Conservation (phyloP, 2,888 invertebrate genomes). For the Campoplex capitator region DNA sequence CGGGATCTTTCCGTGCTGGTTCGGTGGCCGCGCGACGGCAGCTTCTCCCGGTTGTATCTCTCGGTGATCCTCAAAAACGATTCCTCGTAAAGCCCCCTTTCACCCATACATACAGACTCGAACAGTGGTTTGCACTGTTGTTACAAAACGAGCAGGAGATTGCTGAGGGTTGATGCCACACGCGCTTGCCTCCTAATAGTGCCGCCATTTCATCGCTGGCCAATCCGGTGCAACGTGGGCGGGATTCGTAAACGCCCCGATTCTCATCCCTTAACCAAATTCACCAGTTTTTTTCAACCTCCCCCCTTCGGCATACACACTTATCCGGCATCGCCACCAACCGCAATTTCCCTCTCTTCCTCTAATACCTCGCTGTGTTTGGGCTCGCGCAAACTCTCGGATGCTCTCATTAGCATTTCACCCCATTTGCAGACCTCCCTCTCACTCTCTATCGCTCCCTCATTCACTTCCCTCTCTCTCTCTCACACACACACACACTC, state of each 20-base stretch:
- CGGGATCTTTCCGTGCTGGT: slow-evolving; percentile 57
- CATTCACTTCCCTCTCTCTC: neutral
- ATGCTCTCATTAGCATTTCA: slow-evolving; percentile 80
- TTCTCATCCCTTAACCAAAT: slow-evolving; percentile 60
- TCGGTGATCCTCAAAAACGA: slow-evolving; percentile 35
- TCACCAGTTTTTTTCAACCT: slow-evolving; percentile 24
- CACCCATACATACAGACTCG: slow-evolving; percentile 20
- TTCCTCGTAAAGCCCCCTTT: slow-evolving; percentile 5
- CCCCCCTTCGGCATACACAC: slow-evolving; percentile 46
- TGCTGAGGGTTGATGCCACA: slow-evolving; percentile 57
- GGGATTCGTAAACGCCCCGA: slow-evolving; percentile 66
- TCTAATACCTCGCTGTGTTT: neutral
- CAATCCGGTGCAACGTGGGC: slow-evolving; percentile 74
- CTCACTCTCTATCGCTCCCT: neutral
- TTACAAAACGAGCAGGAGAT: slow-evolving; percentile 8
- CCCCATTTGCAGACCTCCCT: slow-evolving; percentile 71
- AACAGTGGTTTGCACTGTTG: slow-evolving; percentile 37
- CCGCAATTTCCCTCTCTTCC: slow-evolving; percentile 55
- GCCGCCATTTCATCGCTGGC: slow-evolving; percentile 75
- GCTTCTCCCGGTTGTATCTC: slow-evolving; percentile 28
- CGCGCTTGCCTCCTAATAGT: slow-evolving; percentile 62
- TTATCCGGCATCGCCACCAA: slow-evolving; percentile 56
- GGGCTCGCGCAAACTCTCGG: slow-evolving; percentile 23
- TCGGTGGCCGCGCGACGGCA: slow-evolving; percentile 62
- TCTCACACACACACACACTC: neutral